Evolutionary conservation across 2,797 vertebrate genomes (phyloP).

Genomic region (Rhadinocentrus ornatus): DNA sequence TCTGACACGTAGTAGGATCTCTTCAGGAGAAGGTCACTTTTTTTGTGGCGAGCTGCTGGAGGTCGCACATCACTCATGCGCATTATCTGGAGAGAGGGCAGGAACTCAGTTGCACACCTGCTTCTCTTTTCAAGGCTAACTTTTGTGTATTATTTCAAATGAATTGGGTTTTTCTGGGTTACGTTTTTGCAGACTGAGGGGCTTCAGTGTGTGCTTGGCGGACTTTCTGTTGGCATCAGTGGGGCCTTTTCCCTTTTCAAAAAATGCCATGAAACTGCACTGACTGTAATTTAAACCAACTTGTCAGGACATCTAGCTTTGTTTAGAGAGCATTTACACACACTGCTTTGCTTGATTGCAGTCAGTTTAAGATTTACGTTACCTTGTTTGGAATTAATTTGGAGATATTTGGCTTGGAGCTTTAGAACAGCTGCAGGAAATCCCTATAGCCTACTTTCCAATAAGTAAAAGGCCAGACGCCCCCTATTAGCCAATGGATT

Average conservation of each 20-base stretch:
- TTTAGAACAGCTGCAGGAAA: constrained; percentile 47
- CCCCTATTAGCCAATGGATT: constrained; percentile 6
- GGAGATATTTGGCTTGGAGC: constrained; percentile 62
- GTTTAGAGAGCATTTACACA: constrained; percentile 57
- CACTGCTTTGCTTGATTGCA: constrained; percentile 56
- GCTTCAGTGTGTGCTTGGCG: constrained; percentile 12
- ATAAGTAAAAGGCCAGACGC: constrained; percentile 49
- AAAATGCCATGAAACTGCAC: constrained; percentile 37
- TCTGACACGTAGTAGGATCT: constrained; percentile 70
- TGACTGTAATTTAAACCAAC: constrained; percentile 54
- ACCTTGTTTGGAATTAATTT: constrained; percentile 71
- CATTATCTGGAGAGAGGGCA: constrained; percentile 69
- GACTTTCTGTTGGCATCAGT: constrained; percentile 30
- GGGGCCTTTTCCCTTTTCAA: constrained; percentile 21
- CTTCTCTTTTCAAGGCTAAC: constrained; percentile 54
- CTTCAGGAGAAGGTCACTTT: constrained; percentile 70
- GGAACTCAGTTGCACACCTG: constrained; percentile 63
- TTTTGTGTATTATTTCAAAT: constrained; percentile 32
- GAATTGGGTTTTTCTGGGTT: constrained; percentile 38
- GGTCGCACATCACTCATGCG: constrained; percentile 74
- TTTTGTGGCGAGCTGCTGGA: constrained; percentile 63
- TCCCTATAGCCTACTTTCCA: constrained; percentile 34
- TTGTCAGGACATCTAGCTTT: constrained; percentile 55
- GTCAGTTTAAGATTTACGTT: constrained; percentile 63
- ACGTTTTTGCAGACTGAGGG: constrained; percentile 37